Evolutionary conservation across 2,888 invertebrate species (phyloP).

Genomic region (Drosophila meridionalis): DNA sequence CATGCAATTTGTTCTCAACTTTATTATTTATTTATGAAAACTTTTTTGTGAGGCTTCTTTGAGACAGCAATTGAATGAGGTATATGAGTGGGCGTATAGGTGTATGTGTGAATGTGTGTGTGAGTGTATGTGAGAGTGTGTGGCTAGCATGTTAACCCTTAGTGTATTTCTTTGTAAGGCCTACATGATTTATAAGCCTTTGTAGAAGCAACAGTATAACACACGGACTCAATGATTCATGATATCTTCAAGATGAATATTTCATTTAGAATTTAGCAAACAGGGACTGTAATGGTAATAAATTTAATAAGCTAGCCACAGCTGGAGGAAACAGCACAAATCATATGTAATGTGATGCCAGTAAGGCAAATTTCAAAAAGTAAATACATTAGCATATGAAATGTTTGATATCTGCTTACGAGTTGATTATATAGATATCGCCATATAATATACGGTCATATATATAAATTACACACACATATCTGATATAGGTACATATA

Average conservation of each 20-base stretch:
- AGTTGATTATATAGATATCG: background rate
- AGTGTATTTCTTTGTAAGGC: constrained; percentile 16
- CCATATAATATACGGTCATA: background rate
- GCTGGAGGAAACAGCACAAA: background rate
- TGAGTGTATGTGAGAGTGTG: background rate
- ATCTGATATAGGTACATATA: too few species aligned
- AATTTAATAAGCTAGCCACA: constrained; percentile 13
- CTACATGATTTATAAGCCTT: constrained; percentile 51
- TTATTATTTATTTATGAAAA: constrained; percentile 75
- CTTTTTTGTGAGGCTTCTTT: constrained; percentile 50
- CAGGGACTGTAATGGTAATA: constrained; percentile 9
- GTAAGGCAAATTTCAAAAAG: background rate
- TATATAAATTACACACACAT: too few species aligned
- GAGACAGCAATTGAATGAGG: constrained; percentile 50
- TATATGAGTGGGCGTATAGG: background rate
- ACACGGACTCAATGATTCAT: constrained; percentile 31
- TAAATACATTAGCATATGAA: background rate
- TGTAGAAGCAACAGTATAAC: background rate
- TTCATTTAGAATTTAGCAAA: constrained; percentile 20
- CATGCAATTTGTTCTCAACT: constrained; percentile 62
- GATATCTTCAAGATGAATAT: constrained; percentile 5
- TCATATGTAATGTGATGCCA: background rate
- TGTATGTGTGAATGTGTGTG: background rate
- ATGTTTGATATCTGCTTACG: background rate
- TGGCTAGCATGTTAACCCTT: constrained; percentile 6